A percentile compares a stretch with the other conserved stretches of the same genome.
Evolutionary conservation across 2,113 vertebrate species (phyloP).

Genomic region (Chrysemys picta): DNA sequence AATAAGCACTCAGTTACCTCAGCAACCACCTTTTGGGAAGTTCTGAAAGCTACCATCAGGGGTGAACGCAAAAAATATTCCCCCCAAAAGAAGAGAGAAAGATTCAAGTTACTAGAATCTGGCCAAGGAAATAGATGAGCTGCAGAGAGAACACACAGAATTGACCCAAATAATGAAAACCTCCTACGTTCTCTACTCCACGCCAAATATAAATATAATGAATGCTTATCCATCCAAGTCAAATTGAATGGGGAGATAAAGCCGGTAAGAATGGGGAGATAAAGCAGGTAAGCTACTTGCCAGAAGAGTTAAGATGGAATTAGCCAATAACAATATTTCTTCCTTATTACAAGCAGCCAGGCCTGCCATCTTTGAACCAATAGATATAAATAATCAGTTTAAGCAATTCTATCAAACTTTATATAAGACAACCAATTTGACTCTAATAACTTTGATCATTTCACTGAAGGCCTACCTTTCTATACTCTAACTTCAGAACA

Average conservation of each 20-base stretch:
- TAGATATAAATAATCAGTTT: neutral
- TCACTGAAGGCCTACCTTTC: neutral
- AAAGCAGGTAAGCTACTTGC: neutral
- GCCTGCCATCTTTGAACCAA: neutral
- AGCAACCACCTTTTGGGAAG: neutral
- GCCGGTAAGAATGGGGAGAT: too few species aligned
- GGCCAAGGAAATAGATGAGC: neutral
- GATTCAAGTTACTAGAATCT: neutral
- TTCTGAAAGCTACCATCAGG: neutral
- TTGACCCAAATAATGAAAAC: neutral
- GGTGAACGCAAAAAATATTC: neutral
- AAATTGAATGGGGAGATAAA: neutral
- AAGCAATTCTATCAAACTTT: neutral
- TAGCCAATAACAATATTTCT: neutral
- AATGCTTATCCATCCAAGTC: neutral
- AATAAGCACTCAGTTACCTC: neutral
- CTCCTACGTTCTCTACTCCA: neutral
- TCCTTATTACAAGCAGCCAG: neutral
- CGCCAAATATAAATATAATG: too few species aligned
- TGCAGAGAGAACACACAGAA: neutral
- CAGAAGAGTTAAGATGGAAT: neutral
- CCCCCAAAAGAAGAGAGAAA: neutral
- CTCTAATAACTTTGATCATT: neutral
- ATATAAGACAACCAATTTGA: neutral
- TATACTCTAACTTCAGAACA: too few species aligned